phyloP scores from a whole-genome alignment of 92 coral and sea anemone genomes.

The Epizoanthus rinbou region DNA sequence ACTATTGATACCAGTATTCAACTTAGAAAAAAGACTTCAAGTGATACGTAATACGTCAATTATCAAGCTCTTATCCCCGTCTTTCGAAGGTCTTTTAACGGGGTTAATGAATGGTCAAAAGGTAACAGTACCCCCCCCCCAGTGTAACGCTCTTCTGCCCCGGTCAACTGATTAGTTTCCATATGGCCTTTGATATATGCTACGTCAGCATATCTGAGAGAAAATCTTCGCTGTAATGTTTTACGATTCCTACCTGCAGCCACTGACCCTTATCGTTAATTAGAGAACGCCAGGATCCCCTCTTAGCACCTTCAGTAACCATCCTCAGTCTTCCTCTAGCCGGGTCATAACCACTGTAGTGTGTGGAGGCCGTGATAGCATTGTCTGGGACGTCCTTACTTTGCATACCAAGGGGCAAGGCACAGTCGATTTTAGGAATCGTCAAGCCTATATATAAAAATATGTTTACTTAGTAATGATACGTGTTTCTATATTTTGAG shows the following conservation, averaged over 20 bases:
- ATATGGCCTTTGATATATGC: not conserved
- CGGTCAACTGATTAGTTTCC: not conserved
- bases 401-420: slow-evolving; percentile 31
- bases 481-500: no score
- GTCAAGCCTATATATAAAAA: not conserved
- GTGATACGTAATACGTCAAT: no score
- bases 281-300: not conserved
- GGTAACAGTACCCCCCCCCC: no score
- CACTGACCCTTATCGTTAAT: slow-evolving; percentile 17
- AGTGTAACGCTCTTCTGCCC: no score
- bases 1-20: no score
- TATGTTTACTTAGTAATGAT: no score
- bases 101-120: no score
- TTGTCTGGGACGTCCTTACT: slow-evolving; percentile 16
- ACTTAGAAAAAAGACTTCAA: no score
- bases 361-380: slow-evolving; percentile 11
- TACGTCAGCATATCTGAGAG: not conserved
- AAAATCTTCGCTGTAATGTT: not conserved
- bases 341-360: not conserved
- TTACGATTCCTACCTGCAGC: slow-evolving; percentile 11
- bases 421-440: slow-evolving; percentile 34
- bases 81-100: no score
- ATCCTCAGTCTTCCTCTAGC: slow-evolving; percentile 4
- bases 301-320: not conserved
- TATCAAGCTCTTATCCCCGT: no score